Evolutionary conservation across 1,140 invertebrate species (phyloP), one percentile per base, ranked within the genome.

Genomic region (Nylanderia fulva): DNA sequence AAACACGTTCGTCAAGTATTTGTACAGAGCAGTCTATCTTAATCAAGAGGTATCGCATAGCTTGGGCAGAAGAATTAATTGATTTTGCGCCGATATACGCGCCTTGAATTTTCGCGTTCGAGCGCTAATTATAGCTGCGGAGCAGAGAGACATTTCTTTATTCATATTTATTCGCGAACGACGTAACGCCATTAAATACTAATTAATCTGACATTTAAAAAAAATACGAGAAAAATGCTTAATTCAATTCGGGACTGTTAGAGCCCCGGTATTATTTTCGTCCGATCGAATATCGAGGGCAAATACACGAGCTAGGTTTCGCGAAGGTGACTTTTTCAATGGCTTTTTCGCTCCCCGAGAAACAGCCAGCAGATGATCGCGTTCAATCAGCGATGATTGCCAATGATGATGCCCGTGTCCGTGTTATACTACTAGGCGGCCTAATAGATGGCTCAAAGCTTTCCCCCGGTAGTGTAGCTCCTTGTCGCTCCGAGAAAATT

Each of bases 391-490:
- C 77, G 66, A 72, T 82, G 77, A 82, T 82, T 60, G 77, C 18
- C 71, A 76, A 84, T 76, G 80, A 84, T 76, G 80, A 84, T 63
- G 60, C 80, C 27, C 80, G 80, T 61, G 71, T 71, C 42, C 80
- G 58, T 61, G 71, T 74, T 82, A 76, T 15, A n/a, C n/a, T n/a
- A n/a, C n/a, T n/a, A n/a, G 56, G 72, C 72, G 72, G 72, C 56
- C 80, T 84, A 84, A 84, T 76, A 84, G 80, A 84, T 63, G 80
- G 80, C 72, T 63, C 71, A 42, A 84, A 74, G 69, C 56, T n/a
- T n/a, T n/a, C n/a, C n/a, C 56, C 29, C 29, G 29, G 29, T 3
- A n/a, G n/a, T 33, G 42, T 48, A 66, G 72, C 58, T 75, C 72
- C 72, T 84, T 76, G 56, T 64, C 29, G 45, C 45, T 48, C 60